A percentile compares a stretch with the other conserved stretches of the same genome.
Evolutionary conservation across 2,113 vertebrate genomes (phyloP).

Genomic region (Microcebus murinus): DNA sequence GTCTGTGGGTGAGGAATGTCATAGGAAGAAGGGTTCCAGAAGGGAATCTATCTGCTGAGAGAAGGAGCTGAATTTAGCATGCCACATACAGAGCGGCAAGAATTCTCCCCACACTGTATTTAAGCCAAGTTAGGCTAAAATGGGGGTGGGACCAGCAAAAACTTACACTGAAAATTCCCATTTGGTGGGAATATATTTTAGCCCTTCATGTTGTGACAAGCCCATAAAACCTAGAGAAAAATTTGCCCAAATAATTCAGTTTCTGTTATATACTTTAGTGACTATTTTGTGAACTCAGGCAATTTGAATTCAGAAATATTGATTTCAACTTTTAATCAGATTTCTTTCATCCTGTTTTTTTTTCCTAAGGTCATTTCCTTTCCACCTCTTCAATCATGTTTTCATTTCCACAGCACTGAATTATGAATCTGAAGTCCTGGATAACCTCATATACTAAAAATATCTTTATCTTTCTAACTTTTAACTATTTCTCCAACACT

Average conservation of each 20-base stretch:
- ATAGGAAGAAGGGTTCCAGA: not conserved
- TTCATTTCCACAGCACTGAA: slow-evolving; percentile 81
- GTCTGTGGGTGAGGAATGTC: not conserved
- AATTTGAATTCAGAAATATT: slow-evolving; percentile 65
- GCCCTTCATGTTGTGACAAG: not conserved
- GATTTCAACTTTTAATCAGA: slow-evolving; percentile 81
- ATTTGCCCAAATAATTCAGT: slow-evolving; percentile 34
- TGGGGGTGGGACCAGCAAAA: not conserved
- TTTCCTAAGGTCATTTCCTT: slow-evolving; percentile 68
- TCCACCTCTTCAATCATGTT: slow-evolving; percentile 71
- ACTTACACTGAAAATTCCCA: not conserved
- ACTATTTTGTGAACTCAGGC: slow-evolving; percentile 43
- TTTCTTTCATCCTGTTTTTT: slow-evolving; percentile 55
- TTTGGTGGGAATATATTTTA: not conserved
- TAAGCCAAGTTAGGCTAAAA: not conserved
- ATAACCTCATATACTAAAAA: slow-evolving; percentile 77
- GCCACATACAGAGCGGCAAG: too few species aligned
- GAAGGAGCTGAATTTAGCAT: not conserved
- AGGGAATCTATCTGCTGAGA: not conserved
- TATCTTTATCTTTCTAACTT: slow-evolving; percentile 68
- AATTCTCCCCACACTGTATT: not conserved
- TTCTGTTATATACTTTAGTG: slow-evolving; percentile 41
- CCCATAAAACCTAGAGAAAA: slow-evolving; percentile 25
- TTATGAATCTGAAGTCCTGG: slow-evolving; percentile 83
- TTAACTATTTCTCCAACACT: slow-evolving; percentile 73